phyloP scores from a whole-genome alignment of 2,113 vertebrate genomes.

The Hyaena hyaena region DNA sequence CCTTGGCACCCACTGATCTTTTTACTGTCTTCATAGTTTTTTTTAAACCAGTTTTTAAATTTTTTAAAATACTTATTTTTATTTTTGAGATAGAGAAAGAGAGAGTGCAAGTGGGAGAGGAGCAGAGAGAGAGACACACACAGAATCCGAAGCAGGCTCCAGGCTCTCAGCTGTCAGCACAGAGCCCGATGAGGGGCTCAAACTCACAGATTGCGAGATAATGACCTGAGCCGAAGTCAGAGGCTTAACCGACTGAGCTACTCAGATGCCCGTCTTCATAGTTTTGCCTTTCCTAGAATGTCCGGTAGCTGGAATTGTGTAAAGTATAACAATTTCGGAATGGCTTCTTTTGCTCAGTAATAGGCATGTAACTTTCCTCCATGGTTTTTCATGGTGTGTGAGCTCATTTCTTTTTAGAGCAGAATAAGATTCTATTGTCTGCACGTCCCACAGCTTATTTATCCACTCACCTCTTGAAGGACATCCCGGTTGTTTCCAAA shows the following conservation, averaged over 20 bases:
- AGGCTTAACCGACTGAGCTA: too few species aligned
- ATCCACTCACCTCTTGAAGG: background rate
- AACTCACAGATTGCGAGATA: too few species aligned
- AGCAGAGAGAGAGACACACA: too few species aligned
- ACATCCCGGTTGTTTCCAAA: background rate
- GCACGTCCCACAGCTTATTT: background rate
- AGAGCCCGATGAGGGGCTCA: too few species aligned
- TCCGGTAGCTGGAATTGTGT: accelerated
- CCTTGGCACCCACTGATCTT: background rate
- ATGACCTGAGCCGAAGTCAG: too few species aligned
- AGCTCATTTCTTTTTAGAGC: background rate
- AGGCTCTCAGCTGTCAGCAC: too few species aligned
- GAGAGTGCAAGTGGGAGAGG: too few species aligned
- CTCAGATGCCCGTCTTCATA: background rate
- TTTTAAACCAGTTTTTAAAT: too few species aligned
- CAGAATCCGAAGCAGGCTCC: too few species aligned
- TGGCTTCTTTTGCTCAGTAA: background rate
- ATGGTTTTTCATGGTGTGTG: background rate
- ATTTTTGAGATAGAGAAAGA: too few species aligned
- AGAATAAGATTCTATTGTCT: background rate
- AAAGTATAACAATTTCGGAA: background rate
- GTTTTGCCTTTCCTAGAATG: background rate
- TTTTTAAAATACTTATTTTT: too few species aligned
- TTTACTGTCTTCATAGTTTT: background rate
- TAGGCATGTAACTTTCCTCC: background rate